Base-by-base conservation (phyloP, 2,888 invertebrate species). In the Microplitis manilae region DNA sequence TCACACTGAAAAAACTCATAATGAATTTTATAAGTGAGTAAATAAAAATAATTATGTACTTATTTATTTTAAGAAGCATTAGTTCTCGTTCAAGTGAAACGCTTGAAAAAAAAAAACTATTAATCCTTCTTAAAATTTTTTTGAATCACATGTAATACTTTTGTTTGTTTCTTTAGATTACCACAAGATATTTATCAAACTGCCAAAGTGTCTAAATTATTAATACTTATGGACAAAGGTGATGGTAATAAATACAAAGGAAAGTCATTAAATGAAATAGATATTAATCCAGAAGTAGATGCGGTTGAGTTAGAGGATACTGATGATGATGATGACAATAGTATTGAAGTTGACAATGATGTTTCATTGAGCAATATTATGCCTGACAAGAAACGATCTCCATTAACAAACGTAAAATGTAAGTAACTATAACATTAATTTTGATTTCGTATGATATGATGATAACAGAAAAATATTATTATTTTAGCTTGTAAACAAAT, bases 1-100 rank as follows among this genome's bases (percentile, higher is more conserved):
- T 7, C 73, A 74, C 30, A 74, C 67, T 9, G 65, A 50, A 17
- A 74, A 74, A 74, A 74, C 73, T 0, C 73, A 67, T 20, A 30
- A 74, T n/a, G 59, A 74, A 67, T 74, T 67, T 67, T 68, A 74
- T 15, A 60, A 67, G 73, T 74, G 38, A 74, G 41, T 72, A 20
- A 67, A 9, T 59, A 59, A 7, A 59, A 59, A 59, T 59, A 1
- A 59, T 7, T 59, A 9, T 9, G 13, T 59, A 59, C 7, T 59
- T 59, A 59, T 13, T 9, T 20, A 20, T 20, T 20, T 20, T 20
- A 1, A 20, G 20, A 20, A 20, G 20, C 1, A 20, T 20, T 20
- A 20, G 20, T 20, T 20, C 20, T 20, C 1, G 20, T 20, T 20
- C 1, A 20, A 20, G 20, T 20, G 1, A 20, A 20, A 20, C 20